phyloP scores from a whole-genome alignment of 2,888 invertebrate genomes.

The Xylocampa areola region DNA sequence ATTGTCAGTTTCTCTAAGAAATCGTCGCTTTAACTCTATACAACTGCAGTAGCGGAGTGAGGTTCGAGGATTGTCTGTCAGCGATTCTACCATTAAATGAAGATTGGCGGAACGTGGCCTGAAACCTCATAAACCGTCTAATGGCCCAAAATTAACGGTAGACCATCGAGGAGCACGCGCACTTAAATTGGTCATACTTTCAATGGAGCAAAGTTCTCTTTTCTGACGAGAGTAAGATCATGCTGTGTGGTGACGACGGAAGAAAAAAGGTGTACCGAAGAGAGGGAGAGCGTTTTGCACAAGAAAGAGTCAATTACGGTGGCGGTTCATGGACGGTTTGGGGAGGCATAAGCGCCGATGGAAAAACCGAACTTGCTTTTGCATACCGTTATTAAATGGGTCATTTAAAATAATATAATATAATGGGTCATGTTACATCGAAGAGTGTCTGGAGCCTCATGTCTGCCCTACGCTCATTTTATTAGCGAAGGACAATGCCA shows the following conservation, averaged over 20 bases:
- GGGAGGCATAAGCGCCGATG: constrained; percentile 16
- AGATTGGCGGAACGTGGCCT: too few species aligned
- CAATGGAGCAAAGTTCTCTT: background rate
- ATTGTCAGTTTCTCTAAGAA: too few species aligned
- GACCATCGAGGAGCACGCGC: background rate
- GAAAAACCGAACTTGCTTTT: constrained; percentile 22
- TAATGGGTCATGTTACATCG: constrained; percentile 9
- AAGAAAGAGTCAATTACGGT: constrained; percentile 30
- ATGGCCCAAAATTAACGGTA: too few species aligned
- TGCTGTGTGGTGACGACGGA: constrained; percentile 37
- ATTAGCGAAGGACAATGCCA: constrained; percentile 7
- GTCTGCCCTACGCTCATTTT: constrained; percentile 7
- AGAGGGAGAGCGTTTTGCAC: constrained; percentile 28
- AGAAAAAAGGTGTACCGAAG: constrained; percentile 41
- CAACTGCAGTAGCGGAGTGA: too few species aligned
- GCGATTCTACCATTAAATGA: too few species aligned
- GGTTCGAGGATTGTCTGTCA: too few species aligned
- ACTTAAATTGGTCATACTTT: too few species aligned
- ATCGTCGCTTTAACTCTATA: too few species aligned
- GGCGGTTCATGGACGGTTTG: constrained; percentile 30
- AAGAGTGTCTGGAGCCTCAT: constrained; percentile 11
- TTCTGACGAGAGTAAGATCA: constrained; percentile 26
- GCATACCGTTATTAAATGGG: constrained; percentile 4
- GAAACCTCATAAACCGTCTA: too few species aligned
- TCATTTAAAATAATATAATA: too few species aligned